Evolutionary conservation across 2,113 vertebrate species (phyloP), one percentile per base, ranked within the genome.

Genomic region (Megaceryle maxima): DNA sequence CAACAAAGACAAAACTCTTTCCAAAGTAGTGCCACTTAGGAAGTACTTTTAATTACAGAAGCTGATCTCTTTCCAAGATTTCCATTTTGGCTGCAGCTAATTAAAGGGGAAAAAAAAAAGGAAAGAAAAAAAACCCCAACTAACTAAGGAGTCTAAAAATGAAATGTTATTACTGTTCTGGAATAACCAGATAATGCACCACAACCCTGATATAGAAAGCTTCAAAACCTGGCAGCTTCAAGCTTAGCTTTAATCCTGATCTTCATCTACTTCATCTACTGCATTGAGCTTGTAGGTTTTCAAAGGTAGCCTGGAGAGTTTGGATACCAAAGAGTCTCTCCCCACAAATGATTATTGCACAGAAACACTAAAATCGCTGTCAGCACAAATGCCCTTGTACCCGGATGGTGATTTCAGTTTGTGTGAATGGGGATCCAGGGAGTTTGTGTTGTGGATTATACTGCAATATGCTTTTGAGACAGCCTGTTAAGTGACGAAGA

Each of bases 401-500:
- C 59, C 63, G 76, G 95, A 75, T 41, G 37, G 3, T 29, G 28
- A 46, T 94, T 94, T 84, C 48, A 59, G 39, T 86, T 95, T 83
- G 80, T 74, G 75, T 83, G 85, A 87, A 77, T 43, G 11, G 41
- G 24, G 12, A 31, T 43, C 41, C 74, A 25, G 63, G 60, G 64
- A 48, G 70, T 48, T 12, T 86, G 26, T 75, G 64, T n/a, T 87
- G 95, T 91, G 76, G 50, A 85, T 91, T 95, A 76, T 74, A 46
- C 15, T 84, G 21, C 43, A 83, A 87, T 74, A 66, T n/a, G 35
- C n/a, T 60, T 95, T 92, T 95, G 82, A 95, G 72, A 75, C 13
- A 90, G 60, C 64, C 64, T 25, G 16, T n/a, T 60, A 97, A 92
- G 87, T 90, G 39, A 90, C 24, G 79, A 94, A 78, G 39, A 94